Evolutionary conservation across 2,113 vertebrate genomes (phyloP), one percentile per base, ranked within the genome.

Genomic region (Hydropotes inermis): DNA sequence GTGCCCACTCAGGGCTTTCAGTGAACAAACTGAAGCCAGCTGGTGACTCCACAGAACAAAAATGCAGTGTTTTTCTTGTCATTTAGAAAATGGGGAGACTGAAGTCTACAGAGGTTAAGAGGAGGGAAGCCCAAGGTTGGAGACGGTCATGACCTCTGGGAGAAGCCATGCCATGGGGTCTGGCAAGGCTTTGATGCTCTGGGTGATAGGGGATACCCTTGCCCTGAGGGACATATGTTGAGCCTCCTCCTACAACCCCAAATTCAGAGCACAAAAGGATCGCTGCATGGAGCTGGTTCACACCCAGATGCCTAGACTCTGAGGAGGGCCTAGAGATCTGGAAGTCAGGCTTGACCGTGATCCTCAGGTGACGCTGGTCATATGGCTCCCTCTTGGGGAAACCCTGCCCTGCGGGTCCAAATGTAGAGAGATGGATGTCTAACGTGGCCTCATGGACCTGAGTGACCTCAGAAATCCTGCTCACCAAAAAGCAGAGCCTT

Each of bases 361-460:
- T 6, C 4, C 27, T 52, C 39, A 11, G 33, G 50, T 39, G 84
- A 74, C 45, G 27, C 55, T 16, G 64, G 45, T 6, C 25, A 25
- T 47, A 16, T 3, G 30, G 19, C 12, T 45, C 14, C 39, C 36
- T 79, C 54, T 47, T 70, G 19, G 76, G 64, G 47, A 84, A 76
- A 28, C 30, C 23, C 52, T 60, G 16, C 10, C 27, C 23, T n/a
- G 0, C 8, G 0, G 21, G 36, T 45, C 58, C 14, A 21, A 30
- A 47, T 39, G 16, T 74, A 89, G 60, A 61, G 21, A 36, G 84
- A 30, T 6, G 64, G 27, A 13, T 39, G 9, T 36, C 25, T n/a
- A 47, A 43, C 0, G 7, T 6, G 7, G 45, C 36, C 50, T 25
- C 0, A 0, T 23, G 70, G 43, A 30, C 43, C 58, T 16, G 19